Conservation (phyloP, 2,113 vertebrate genomes). For the Menura novaehollandiae region DNA sequence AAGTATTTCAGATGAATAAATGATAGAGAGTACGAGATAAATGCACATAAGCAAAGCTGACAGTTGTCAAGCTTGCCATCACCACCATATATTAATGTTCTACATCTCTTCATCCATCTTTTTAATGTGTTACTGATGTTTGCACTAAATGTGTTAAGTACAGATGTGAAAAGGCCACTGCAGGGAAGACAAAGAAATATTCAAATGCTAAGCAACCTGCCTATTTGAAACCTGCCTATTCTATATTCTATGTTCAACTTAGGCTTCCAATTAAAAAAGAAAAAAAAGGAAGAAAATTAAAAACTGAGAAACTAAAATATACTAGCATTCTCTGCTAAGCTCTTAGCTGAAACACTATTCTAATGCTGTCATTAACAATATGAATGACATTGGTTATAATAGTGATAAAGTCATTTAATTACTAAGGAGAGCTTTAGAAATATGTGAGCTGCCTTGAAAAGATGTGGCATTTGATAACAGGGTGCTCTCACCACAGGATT, state of each 20-base stretch:
- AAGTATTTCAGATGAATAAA: slow-evolving; percentile 18
- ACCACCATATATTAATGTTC: background rate
- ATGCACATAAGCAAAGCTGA: background rate
- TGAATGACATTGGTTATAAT: background rate
- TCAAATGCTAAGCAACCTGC: background rate
- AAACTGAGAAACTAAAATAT: background rate
- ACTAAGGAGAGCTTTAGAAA: background rate
- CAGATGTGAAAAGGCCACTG: background rate
- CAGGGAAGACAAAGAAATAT: background rate
- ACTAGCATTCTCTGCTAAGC: background rate
- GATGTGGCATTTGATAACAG: background rate
- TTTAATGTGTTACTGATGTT: background rate
- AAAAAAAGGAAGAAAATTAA: background rate
- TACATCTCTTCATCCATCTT: background rate
- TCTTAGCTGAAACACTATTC: background rate
- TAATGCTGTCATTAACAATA: background rate
- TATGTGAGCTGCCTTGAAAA: background rate
- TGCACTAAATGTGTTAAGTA: background rate
- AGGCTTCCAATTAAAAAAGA: background rate
- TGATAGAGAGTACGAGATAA: background rate
- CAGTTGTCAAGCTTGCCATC: slow-evolving; percentile 8
- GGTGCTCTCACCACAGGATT: background rate
- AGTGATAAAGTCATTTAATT: background rate
- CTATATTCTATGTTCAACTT: background rate
- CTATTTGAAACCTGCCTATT: background rate